Percentiles rank a stretch among this genome's conserved stretches.
Evolutionary conservation across 2,113 vertebrate species (phyloP).

Genomic region (Engraulis encrasicolus): DNA sequence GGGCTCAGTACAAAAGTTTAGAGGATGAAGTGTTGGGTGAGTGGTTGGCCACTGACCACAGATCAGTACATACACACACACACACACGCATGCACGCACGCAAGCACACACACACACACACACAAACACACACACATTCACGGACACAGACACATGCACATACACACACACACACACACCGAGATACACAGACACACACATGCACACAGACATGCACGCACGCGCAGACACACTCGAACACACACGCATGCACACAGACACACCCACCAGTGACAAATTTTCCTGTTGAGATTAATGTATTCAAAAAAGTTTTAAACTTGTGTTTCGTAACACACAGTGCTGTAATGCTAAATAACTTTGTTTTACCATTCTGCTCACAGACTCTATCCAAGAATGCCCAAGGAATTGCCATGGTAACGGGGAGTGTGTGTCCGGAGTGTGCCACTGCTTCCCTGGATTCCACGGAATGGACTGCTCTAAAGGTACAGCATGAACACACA

Average conservation of each 20-base stretch:
- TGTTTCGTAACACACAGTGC: neutral
- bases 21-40: neutral
- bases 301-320: too few species aligned
- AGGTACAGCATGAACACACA: conserved; percentile 76
- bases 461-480: conserved; percentile 97
- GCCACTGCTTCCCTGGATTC: conserved; percentile 97
- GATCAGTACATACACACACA: too few species aligned
- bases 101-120: too few species aligned
- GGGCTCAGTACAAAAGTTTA: neutral
- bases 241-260: too few species aligned
- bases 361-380: conserved; percentile 75
- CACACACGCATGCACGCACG: conserved; percentile 14
- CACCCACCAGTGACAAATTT: too few species aligned
- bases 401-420: conserved; percentile 97
- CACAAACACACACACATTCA: too few species aligned
- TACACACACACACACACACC: too few species aligned
- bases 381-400: conserved; percentile 97
- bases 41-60: conserved; percentile 19
- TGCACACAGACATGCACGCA: too few species aligned
- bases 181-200: too few species aligned
- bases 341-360: conserved; percentile 37
- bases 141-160: neutral
- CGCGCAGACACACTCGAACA: too few species aligned
- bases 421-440: conserved; percentile 95
- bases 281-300: too few species aligned